phyloP scores from a whole-genome alignment of 2,888 invertebrate species.

The Keiferia lycopersicella region DNA sequence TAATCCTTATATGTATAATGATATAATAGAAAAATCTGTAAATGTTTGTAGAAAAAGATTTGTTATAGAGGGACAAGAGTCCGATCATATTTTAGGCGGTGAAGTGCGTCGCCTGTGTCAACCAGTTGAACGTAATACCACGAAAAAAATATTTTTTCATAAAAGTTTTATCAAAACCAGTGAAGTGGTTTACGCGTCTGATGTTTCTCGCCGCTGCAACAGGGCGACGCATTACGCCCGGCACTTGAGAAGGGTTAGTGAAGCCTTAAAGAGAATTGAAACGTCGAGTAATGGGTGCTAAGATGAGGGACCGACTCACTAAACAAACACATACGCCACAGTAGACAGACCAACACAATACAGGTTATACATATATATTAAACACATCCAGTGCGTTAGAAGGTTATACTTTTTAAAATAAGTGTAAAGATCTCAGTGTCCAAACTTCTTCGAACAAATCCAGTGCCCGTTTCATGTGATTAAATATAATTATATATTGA shows the following conservation, averaged over 20 bases:
- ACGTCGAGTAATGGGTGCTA: slow-evolving; percentile 65
- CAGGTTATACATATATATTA: slow-evolving; percentile 40
- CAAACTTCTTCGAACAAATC: slow-evolving; percentile 72
- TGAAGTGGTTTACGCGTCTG: not conserved
- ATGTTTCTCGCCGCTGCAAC: not conserved
- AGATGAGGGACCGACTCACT: slow-evolving; percentile 53
- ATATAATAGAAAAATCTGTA: slow-evolving; percentile 28
- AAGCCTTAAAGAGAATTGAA: slow-evolving; percentile 52
- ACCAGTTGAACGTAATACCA: not conserved
- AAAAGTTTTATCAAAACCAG: not conserved
- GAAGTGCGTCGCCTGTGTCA: not conserved
- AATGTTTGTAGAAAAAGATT: slow-evolving; percentile 33
- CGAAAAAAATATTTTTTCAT: not conserved
- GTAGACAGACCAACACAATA: slow-evolving; percentile 42
- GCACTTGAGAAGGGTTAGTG: slow-evolving; percentile 53
- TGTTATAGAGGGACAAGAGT: slow-evolving; percentile 32
- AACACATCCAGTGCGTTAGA: slow-evolving; percentile 56
- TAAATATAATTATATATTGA: slow-evolving; percentile 52
- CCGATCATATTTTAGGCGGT: not conserved
- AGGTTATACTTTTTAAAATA: slow-evolving; percentile 46
- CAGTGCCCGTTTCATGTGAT: slow-evolving; percentile 77
- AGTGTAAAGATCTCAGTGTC: slow-evolving; percentile 74
- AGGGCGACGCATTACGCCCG: slow-evolving; percentile 44
- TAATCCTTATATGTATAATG: slow-evolving; percentile 28
- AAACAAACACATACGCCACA: slow-evolving; percentile 36